Percentiles rank a stretch among this genome's conserved stretches.
Conservation (phyloP, 2,797 vertebrate genomes). For the Melanotaenia trifasciata region DNA sequence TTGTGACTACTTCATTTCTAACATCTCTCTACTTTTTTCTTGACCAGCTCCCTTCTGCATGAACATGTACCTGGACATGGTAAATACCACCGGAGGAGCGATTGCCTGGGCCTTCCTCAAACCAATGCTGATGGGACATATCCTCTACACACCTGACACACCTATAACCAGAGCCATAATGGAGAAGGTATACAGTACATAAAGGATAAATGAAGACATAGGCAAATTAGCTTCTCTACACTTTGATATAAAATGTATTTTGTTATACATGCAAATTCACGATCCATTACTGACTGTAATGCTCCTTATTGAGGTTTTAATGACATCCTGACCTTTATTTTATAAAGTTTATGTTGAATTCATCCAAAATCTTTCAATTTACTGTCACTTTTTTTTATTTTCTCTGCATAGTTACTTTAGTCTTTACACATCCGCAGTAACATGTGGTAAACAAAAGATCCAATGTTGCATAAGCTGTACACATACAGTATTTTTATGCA, state of each 20-base stretch:
- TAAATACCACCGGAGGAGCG: conserved; percentile 91
- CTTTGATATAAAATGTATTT: neutral
- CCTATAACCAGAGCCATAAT: conserved; percentile 88
- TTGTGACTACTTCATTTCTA: neutral
- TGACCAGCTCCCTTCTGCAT: conserved; percentile 90
- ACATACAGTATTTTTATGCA: conserved; percentile 33
- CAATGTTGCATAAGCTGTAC: neutral
- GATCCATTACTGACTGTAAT: neutral
- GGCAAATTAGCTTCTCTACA: neutral
- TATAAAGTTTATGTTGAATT: conserved; percentile 8
- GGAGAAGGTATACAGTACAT: conserved; percentile 84
- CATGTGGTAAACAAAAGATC: conserved; percentile 24
- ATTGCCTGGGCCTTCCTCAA: conserved; percentile 96
- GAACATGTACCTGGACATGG: conserved; percentile 93
- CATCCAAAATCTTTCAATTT: neutral
- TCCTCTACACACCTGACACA: conserved; percentile 92
- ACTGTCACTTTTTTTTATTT: neutral
- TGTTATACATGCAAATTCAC: neutral
- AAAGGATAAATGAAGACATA: neutral
- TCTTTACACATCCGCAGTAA: neutral
- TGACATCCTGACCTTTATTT: neutral
- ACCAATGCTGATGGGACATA: conserved; percentile 93
- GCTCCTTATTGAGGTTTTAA: neutral
- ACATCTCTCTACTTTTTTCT: neutral
- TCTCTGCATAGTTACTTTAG: neutral